Percentiles rank a stretch among this genome's conserved stretches.
phyloP scores from a whole-genome alignment of 2,888 invertebrate species.

The Hecatera dysodea region DNA sequence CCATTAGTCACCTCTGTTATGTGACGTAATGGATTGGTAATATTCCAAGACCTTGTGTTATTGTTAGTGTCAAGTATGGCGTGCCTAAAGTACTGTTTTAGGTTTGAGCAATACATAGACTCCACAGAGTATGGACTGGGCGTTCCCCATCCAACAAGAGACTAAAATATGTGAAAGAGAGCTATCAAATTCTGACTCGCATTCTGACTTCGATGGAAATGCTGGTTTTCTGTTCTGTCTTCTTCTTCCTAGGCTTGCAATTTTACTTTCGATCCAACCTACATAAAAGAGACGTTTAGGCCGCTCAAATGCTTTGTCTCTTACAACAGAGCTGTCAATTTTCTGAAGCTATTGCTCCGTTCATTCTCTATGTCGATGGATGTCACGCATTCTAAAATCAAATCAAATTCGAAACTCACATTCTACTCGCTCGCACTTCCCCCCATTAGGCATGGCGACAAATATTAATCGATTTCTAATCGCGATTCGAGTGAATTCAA shows the following conservation, averaged over 20 bases:
- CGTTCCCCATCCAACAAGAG: too few species aligned
- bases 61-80: background rate
- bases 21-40: slow-evolving; percentile 8
- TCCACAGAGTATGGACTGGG: background rate
- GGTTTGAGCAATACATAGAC: background rate
- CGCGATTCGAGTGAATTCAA: slow-evolving; percentile 61
- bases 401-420: slow-evolving; percentile 15
- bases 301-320: too few species aligned
- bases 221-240: too few species aligned
- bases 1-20: slow-evolving; percentile 28
- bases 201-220: too few species aligned
- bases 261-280: too few species aligned
- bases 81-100: background rate
- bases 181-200: too few species aligned
- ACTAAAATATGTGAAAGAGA: too few species aligned
- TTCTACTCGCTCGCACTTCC: slow-evolving; percentile 6
- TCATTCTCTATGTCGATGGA: background rate
- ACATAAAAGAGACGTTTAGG: too few species aligned
- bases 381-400: background rate
- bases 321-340: background rate
- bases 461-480: slow-evolving; percentile 76
- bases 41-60: slow-evolving; percentile 3
- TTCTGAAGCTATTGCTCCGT: background rate
- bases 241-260: too few species aligned
- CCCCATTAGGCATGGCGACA: slow-evolving; percentile 48